These are phyloP conservation scores for Dallia pectoralis DNA, from an alignment of 2,797 vertebrate species.

Conservation along the genomic window DNA sequence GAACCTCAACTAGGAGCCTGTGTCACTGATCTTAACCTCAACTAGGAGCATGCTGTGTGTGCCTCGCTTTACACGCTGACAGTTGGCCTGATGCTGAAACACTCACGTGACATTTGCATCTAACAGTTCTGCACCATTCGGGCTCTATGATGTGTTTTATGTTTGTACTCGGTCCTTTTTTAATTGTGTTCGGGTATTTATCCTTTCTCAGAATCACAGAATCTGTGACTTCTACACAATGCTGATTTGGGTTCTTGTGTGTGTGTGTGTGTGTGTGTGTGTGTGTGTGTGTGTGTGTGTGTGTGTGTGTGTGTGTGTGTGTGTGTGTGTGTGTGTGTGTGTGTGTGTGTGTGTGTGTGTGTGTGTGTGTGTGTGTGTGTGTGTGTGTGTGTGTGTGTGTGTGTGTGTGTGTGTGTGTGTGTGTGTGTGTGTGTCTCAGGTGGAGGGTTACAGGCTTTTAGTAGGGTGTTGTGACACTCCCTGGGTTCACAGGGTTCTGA, in stretches of 20 bases:
- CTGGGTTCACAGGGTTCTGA: too few species aligned
- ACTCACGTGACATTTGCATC: too few species aligned
- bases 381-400: neutral
- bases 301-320: neutral
- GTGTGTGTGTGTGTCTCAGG: neutral
- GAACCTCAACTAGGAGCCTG: too few species aligned
- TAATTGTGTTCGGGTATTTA: too few species aligned
- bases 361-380: neutral
- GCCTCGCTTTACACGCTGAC: too few species aligned
- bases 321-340: neutral
- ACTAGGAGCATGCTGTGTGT: too few species aligned
- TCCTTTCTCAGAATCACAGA: too few species aligned
- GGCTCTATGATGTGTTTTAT: too few species aligned
- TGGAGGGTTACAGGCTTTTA: neutral
- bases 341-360: neutral
- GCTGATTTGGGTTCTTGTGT: neutral
- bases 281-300: neutral
- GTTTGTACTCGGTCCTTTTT: too few species aligned
- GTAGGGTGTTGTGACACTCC: neutral
- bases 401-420: neutral
- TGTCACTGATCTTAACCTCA: too few species aligned
- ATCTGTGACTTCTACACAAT: slow-evolving; percentile 19
- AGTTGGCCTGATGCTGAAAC: too few species aligned
- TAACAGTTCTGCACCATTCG: too few species aligned
- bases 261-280: neutral